phyloP scores from a whole-genome alignment of 2,888 invertebrate genomes.

The Tiphia femorata region DNA sequence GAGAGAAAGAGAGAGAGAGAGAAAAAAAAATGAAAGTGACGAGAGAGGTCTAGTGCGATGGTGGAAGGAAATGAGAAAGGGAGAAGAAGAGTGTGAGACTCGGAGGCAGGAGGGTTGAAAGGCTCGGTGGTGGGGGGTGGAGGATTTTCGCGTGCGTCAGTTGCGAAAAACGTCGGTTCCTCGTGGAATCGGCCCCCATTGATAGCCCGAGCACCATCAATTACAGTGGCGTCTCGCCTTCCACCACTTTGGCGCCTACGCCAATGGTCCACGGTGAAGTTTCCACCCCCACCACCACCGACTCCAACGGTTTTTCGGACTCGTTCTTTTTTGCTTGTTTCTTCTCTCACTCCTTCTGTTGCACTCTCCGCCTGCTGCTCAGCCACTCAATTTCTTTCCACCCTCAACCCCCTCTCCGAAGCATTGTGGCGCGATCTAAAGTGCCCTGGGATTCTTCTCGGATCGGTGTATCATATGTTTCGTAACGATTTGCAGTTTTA shows the following conservation, averaged over 20 bases:
- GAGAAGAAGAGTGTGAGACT: slow-evolving; percentile 6
- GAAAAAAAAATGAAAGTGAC: neutral
- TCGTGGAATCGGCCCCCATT: slow-evolving; percentile 53
- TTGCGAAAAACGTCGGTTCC: slow-evolving; percentile 50
- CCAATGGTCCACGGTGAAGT: slow-evolving; percentile 36
- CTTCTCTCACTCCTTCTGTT: slow-evolving; percentile 2
- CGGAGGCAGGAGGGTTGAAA: slow-evolving; percentile 5
- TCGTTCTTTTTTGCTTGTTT: too few relatives aligned
- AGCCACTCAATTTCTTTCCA: too few relatives aligned
- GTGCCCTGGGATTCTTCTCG: too few relatives aligned
- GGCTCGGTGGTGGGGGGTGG: too few relatives aligned
- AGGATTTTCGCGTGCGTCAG: slow-evolving; percentile 39
- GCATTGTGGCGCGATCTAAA: too few relatives aligned
- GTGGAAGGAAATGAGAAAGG: neutral
- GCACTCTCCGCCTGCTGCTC: too few relatives aligned
- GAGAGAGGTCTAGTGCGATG: too few relatives aligned
- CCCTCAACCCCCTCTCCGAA: too few relatives aligned
- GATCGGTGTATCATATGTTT: too few relatives aligned
- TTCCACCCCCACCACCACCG: slow-evolving; percentile 16
- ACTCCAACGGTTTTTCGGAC: slow-evolving; percentile 24
- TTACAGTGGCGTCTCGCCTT: slow-evolving; percentile 49
- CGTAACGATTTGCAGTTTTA: too few relatives aligned
- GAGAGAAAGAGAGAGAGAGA: slow-evolving; percentile 12
- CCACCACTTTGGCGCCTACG: slow-evolving; percentile 37
- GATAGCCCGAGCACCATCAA: slow-evolving; percentile 53